Percentiles rank a stretch among this genome's conserved stretches.
phyloP scores from a whole-genome alignment of 1,140 invertebrate genomes.

The Achroia grisella region DNA sequence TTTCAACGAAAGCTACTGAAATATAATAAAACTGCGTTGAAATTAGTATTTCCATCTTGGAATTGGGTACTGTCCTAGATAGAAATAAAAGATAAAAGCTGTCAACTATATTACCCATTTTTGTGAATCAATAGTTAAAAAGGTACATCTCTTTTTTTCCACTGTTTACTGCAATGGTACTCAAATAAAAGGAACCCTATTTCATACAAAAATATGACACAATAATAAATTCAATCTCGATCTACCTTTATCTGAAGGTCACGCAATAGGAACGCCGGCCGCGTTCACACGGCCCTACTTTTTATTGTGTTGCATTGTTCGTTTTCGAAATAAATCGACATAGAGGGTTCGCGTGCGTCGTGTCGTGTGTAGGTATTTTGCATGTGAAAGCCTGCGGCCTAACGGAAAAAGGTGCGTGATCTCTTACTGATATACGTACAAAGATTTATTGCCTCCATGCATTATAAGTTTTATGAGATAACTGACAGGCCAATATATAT shows the following conservation, averaged over 20 bases:
- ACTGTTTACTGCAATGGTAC: no score
- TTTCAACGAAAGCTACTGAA: no score
- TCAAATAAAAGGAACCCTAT: slow-evolving; percentile 2
- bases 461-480: slow-evolving; percentile 31
- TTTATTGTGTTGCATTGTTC: slow-evolving; percentile 60
- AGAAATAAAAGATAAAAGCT: no score
- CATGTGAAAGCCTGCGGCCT: slow-evolving; percentile 47
- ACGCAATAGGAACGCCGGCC: slow-evolving; percentile 26
- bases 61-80: no score
- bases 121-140: no score
- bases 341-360: slow-evolving; percentile 42
- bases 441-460: slow-evolving; percentile 30
- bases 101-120: no score
- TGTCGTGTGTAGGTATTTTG: slow-evolving; percentile 44
- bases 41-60: no score
- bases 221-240: slow-evolving; percentile 36
- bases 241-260: slow-evolving; percentile 39
- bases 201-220: slow-evolving; percentile 25
- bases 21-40: no score
- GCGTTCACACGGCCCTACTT: slow-evolving; percentile 44
- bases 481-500: slow-evolving; percentile 3
- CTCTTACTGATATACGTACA: slow-evolving; percentile 35
- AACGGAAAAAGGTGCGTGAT: slow-evolving; percentile 55
- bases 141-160: no score
- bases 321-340: slow-evolving; percentile 50